These are phyloP conservation scores for Synergus laeviventris DNA, from an alignment of 2,888 invertebrate species.

Conservation along the genomic window DNA sequence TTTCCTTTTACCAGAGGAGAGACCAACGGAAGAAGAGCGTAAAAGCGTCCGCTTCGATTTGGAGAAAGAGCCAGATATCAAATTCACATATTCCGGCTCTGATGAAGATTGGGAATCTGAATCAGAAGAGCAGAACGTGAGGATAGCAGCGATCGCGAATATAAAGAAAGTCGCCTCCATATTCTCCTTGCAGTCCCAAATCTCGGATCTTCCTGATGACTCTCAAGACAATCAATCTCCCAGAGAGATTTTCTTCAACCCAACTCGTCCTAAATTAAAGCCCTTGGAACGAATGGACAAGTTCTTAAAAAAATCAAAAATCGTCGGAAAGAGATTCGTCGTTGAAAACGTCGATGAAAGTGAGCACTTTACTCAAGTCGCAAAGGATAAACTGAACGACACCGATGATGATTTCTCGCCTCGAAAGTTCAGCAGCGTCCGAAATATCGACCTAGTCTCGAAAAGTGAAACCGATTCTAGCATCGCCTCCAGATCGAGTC, in stretches of 20 bases:
- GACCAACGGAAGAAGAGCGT: constrained; percentile 82
- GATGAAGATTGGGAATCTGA: constrained; percentile 69
- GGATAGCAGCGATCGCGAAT: constrained; percentile 37
- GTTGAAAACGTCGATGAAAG: constrained; percentile 71
- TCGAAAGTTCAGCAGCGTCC: constrained; percentile 65
- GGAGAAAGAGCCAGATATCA: constrained; percentile 76
- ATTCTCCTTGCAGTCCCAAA: constrained; percentile 40
- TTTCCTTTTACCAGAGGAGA: constrained; percentile 67
- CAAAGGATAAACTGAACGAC: constrained; percentile 59
- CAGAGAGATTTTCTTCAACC: constrained; percentile 24
- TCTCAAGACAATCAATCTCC: neutral
- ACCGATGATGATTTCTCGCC: constrained; percentile 57
- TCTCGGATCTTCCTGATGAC: constrained; percentile 21
- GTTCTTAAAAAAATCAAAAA: constrained; percentile 53
- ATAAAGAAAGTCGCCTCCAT: constrained; percentile 45
- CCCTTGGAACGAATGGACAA: constrained; percentile 38
- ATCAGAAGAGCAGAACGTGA: constrained; percentile 57
- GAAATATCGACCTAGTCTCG: constrained; percentile 69
- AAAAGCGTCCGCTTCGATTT: constrained; percentile 86
- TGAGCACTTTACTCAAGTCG: constrained; percentile 68
- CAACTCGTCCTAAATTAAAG: constrained; percentile 15
- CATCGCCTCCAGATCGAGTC: constrained; percentile 57
- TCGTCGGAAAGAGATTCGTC: constrained; percentile 69
- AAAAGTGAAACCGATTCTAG: constrained; percentile 67
- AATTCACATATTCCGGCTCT: constrained; percentile 69